Base-by-base conservation (phyloP, 2,888 invertebrate genomes). In the Drosophila anomalata region DNA sequence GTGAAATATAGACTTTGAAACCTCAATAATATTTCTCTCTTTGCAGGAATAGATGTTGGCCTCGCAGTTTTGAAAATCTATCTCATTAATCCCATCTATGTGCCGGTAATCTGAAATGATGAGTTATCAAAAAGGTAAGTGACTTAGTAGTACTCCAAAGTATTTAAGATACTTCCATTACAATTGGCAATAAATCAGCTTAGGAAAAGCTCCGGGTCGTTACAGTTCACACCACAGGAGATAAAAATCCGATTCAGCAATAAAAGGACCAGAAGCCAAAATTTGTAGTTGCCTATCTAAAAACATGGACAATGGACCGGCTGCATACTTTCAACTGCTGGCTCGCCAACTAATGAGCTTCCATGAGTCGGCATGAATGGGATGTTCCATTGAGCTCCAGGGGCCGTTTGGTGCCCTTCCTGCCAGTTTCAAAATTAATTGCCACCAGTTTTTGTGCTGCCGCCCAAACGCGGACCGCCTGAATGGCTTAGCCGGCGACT, bases 41-140 rank as follows among this genome's bases (percentile, higher is more conserved):
- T 59, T 87, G 78, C 79, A 83, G 87, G 71, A 73, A 57, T 55
- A 36, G 50, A 63, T 60, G 57, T 63, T 48, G 39, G 57, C 61
- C 66, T 50, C 24, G 50, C 54, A 36, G 57, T 29, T 46, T 20
- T 55, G 17, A 33, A 53, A 50, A 9, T 24, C 41, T 41, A 47
- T 26, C 14, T 26, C 17, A 47, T 53, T 58, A 47, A 51, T 53
- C 53, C 55, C 59, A 60, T 74, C 54, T 71, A 79, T 88, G 80
- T 68, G 73, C 60, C 66, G 56, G 52, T 75, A 73, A 78, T 71
- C 63, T 71, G 67, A 56, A 85, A 90, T 84, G 87, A 91, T 91
- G 90, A 91, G 89, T 89, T 91, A 91, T 87, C 89, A 91, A 81
- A 91, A 91, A 89, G 91, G 90, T 91, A 79, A 90, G 90, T 90